These are phyloP conservation scores for Papilio dardanus DNA, from an alignment of 1,140 invertebrate genomes.

Conservation along the genomic window DNA sequence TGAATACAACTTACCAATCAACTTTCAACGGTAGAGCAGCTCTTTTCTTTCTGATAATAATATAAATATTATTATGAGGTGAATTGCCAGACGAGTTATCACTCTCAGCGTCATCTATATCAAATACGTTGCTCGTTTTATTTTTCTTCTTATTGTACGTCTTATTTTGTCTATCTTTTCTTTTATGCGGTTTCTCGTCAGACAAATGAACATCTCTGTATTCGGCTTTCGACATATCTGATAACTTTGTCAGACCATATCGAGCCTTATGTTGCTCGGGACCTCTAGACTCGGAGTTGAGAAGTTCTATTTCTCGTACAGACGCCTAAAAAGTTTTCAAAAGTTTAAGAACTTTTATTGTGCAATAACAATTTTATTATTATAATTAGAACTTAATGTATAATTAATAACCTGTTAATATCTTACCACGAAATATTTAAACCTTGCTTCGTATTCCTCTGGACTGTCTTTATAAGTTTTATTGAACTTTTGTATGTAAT, in stretches of 20 bases:
- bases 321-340: slow-evolving; percentile 79
- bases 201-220: slow-evolving; percentile 84
- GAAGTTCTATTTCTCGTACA: slow-evolving; percentile 83
- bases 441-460: slow-evolving; percentile 83
- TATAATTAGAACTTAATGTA: slow-evolving; percentile 37
- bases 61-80: slow-evolving; percentile 54
- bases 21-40: slow-evolving; percentile 64
- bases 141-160: slow-evolving; percentile 33
- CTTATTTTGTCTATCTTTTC: slow-evolving; percentile 30
- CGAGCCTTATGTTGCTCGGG: slow-evolving; percentile 83
- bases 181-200: slow-evolving; percentile 61
- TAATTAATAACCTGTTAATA: slow-evolving; percentile 38
- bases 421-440: slow-evolving; percentile 86
- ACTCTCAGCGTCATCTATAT: slow-evolving; percentile 34
- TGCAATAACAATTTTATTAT: neutral
- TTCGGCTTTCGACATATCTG: slow-evolving; percentile 89
- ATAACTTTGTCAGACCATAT: slow-evolving; percentile 89
- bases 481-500: slow-evolving; percentile 85
- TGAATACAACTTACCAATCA: slow-evolving; percentile 70
- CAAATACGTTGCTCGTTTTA: slow-evolving; percentile 28
- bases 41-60: slow-evolving; percentile 57
- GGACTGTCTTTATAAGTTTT: slow-evolving; percentile 86
- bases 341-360: slow-evolving; percentile 4
- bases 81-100: slow-evolving; percentile 34
- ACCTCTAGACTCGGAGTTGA: slow-evolving; percentile 83